These are phyloP conservation scores for Cherax quadricarinatus DNA, from an alignment of 1,140 invertebrate genomes.

Conservation along the genomic window DNA sequence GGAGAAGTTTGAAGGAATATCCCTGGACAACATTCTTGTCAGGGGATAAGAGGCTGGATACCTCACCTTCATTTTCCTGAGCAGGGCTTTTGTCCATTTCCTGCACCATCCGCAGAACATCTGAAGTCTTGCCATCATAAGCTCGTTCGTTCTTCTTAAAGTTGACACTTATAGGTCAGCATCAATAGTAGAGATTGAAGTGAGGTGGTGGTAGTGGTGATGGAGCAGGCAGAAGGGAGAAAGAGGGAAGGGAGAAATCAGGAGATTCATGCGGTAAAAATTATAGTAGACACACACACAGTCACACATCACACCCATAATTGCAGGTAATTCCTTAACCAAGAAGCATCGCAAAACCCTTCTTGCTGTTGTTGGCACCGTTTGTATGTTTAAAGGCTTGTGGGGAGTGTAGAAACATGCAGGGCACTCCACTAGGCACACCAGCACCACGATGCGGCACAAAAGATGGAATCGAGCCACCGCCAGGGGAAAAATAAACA, in stretches of 20 bases:
- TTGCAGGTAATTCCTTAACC: neutral
- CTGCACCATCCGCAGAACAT: constrained; percentile 94
- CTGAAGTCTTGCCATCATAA: constrained; percentile 90
- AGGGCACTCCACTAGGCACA: constrained; percentile 44
- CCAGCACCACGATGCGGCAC: constrained; percentile 11
- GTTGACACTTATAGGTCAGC: constrained; percentile 84
- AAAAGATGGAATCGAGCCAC: constrained; percentile 21
- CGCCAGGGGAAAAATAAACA: neutral
- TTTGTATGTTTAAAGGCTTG: constrained; percentile 3
- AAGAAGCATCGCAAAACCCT: constrained; percentile 27
- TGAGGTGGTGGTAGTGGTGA: constrained; percentile 16
- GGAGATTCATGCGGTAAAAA: constrained; percentile 53
- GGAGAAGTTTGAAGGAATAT: constrained; percentile 76
- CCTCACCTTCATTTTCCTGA: constrained; percentile 75
- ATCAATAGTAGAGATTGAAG: constrained; percentile 51
- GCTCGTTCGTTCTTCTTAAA: constrained; percentile 96
- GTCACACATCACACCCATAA: constrained; percentile 31
- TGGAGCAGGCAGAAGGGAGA: constrained; percentile 54
- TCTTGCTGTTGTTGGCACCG: constrained; percentile 13
- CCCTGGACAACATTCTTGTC: constrained; percentile 74
- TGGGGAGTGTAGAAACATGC: constrained; percentile 34
- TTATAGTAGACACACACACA: constrained; percentile 42
- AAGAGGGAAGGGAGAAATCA: constrained; percentile 58
- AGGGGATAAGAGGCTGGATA: constrained; percentile 53
- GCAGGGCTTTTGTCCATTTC: constrained; percentile 90